Percentiles rank a stretch among this genome's conserved stretches.
These are phyloP conservation scores for Venustaconcha ellipsiformis DNA, from an alignment of 1,140 invertebrate species.

Conservation along the genomic window DNA sequence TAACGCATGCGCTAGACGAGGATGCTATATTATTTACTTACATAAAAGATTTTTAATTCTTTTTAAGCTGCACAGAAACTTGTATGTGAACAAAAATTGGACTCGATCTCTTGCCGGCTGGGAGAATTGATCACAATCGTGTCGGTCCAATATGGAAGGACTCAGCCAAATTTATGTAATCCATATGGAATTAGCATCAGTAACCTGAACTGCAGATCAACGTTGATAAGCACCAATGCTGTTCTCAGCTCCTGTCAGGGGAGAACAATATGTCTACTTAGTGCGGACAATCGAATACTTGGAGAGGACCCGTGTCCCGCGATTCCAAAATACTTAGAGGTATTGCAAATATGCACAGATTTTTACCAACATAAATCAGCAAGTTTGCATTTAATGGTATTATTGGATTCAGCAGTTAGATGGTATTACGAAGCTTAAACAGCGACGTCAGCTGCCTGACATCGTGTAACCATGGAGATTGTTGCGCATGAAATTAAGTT, in stretches of 20 bases:
- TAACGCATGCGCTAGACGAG: too few species aligned
- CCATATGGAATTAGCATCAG: background rate
- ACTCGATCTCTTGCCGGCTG: conserved; percentile 4
- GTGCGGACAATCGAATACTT: conserved; percentile 12
- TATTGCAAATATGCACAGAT: background rate
- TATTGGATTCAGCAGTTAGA: too few species aligned
- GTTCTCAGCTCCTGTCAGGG: conserved; percentile 13
- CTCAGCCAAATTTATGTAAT: conserved; percentile 20
- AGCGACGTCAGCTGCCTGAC: too few species aligned
- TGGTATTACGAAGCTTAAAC: too few species aligned
- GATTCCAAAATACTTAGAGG: conserved; percentile 16
- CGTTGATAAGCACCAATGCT: conserved; percentile 4
- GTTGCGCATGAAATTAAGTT: too few species aligned
- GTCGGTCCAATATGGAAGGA: conserved; percentile 23
- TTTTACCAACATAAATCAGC: too few species aligned
- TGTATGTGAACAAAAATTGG: conserved; percentile 20
- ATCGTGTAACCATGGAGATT: too few species aligned
- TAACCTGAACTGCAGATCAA: conserved; percentile 30
- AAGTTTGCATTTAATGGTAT: too few species aligned
- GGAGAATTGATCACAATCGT: conserved; percentile 14
- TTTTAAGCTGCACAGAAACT: conserved; percentile 2
- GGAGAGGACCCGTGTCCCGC: conserved; percentile 24
- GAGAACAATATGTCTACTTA: conserved; percentile 15
- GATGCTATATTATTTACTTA: too few species aligned
- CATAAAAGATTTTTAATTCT: too few species aligned